phyloP scores from a whole-genome alignment of 2,888 invertebrate species.

The Diadegma fenestrale region DNA sequence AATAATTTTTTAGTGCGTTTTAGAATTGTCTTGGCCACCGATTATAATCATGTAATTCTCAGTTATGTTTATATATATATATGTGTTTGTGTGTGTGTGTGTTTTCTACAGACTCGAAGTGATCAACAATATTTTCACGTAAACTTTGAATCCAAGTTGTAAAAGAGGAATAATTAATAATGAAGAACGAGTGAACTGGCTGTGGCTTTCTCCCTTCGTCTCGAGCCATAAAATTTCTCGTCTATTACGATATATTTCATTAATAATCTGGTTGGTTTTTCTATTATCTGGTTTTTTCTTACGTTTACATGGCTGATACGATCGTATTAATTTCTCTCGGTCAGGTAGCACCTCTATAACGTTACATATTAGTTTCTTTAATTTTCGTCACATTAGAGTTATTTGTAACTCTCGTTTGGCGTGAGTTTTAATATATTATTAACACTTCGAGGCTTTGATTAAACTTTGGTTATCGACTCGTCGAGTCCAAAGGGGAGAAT shows the following conservation, averaged over 20 bases:
- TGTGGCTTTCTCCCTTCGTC: neutral
- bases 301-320: slow-evolving; percentile 50
- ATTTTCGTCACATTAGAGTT: neutral
- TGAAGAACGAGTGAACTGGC: slow-evolving; percentile 5
- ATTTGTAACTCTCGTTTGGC: neutral
- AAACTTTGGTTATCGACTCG: slow-evolving; percentile 18
- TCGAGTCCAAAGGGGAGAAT: slow-evolving; percentile 30
- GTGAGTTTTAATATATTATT: slow-evolving; percentile 17
- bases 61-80: slow-evolving; percentile 8
- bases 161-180: slow-evolving; percentile 9
- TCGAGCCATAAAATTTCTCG: slow-evolving; percentile 44
- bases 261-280: slow-evolving; percentile 22
- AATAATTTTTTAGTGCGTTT: slow-evolving; percentile 55
- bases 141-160: slow-evolving; percentile 50
- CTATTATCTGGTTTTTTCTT: slow-evolving; percentile 18
- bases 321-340: slow-evolving; percentile 29
- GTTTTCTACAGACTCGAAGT: slow-evolving; percentile 28
- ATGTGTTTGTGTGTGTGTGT: neutral
- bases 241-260: slow-evolving; percentile 65
- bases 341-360: slow-evolving; percentile 64
- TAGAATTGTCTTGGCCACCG: slow-evolving; percentile 50
- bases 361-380: slow-evolving; percentile 64
- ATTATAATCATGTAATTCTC: neutral
- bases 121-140: slow-evolving; percentile 45
- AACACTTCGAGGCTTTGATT: slow-evolving; percentile 38